Evolutionary conservation across 2,113 vertebrate genomes (phyloP).

Genomic region (Nycticorax nycticorax): DNA sequence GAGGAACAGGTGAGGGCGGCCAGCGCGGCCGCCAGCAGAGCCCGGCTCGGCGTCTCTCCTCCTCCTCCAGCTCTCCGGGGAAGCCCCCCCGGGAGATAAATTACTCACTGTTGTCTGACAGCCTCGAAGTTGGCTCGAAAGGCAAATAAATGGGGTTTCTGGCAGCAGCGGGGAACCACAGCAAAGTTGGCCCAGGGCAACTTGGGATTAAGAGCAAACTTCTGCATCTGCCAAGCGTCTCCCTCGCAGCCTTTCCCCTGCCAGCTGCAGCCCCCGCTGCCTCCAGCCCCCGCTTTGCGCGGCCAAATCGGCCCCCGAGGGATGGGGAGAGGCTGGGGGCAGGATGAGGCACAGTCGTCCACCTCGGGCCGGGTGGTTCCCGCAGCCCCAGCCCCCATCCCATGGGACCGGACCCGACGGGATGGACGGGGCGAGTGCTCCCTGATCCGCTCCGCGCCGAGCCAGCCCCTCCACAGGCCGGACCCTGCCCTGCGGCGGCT

Average conservation of each 20-base stretch:
- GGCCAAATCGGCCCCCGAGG: neutral
- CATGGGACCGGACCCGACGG: fast-evolving
- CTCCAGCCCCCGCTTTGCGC: constrained; percentile 47
- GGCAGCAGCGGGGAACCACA: neutral
- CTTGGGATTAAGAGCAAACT: neutral
- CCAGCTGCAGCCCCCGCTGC: constrained; percentile 47
- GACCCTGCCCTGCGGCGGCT: fast-evolving
- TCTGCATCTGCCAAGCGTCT: neutral
- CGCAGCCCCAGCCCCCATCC: fast-evolving
- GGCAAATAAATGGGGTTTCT: neutral
- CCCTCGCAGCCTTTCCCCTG: neutral
- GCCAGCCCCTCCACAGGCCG: fast-evolving
- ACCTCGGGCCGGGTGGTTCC: fast-evolving
- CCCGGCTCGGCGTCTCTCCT: neutral
- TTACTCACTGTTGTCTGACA: neutral
- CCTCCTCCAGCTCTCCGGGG: neutral
- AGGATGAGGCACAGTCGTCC: neutral
- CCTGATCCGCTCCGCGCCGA: fast-evolving
- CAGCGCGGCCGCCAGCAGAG: neutral
- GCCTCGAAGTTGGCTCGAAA: neutral
- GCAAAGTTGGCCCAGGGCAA: neutral
- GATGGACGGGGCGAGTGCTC: fast-evolving
- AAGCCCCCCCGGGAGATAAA: neutral
- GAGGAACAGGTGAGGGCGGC: constrained; percentile 47
- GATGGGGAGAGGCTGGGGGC: neutral